Evolutionary conservation across 2,797 vertebrate genomes (phyloP).

Genomic region (Melanotaenia pygmaea): DNA sequence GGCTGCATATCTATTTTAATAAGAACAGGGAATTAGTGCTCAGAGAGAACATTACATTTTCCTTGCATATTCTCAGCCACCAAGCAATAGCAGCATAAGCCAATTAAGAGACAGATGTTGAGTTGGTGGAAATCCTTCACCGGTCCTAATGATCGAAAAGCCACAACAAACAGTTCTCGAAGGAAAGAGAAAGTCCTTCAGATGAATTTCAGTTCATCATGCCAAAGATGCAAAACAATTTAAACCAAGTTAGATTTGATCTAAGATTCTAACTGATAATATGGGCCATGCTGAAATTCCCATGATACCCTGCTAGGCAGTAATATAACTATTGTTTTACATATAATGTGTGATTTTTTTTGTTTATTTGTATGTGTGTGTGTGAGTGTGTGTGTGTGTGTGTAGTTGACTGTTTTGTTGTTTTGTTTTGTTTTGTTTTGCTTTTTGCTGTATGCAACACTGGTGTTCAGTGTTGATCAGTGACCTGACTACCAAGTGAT

Average conservation of each 20-base stretch:
- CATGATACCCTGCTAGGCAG: too few species aligned
- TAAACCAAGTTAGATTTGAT: neutral
- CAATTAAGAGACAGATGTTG: slow-evolving; percentile 60
- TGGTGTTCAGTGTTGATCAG: too few species aligned
- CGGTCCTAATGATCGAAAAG: slow-evolving; percentile 25
- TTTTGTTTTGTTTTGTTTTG: too few species aligned
- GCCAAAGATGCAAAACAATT: neutral
- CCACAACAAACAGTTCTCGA: slow-evolving; percentile 19
- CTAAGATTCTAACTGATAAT: too few species aligned
- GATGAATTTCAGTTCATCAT: slow-evolving; percentile 29
- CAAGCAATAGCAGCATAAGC: slow-evolving; percentile 51
- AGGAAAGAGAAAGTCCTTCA: slow-evolving; percentile 2
- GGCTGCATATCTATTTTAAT: slow-evolving; percentile 63
- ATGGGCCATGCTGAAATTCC: too few species aligned
- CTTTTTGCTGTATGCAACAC: too few species aligned
- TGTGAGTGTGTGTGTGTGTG: too few species aligned
- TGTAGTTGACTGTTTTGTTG: too few species aligned
- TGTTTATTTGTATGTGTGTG: too few species aligned
- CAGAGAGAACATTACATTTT: slow-evolving; percentile 66
- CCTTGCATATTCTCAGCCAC: slow-evolving; percentile 57
- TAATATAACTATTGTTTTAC: neutral
- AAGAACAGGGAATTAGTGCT: slow-evolving; percentile 69
- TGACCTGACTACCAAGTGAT: slow-evolving; percentile 1
- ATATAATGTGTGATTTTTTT: neutral
- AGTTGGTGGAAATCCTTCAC: slow-evolving; percentile 39